These are phyloP conservation scores for Lasioglossum morio DNA, from an alignment of 2,888 invertebrate species.

Conservation along the genomic window DNA sequence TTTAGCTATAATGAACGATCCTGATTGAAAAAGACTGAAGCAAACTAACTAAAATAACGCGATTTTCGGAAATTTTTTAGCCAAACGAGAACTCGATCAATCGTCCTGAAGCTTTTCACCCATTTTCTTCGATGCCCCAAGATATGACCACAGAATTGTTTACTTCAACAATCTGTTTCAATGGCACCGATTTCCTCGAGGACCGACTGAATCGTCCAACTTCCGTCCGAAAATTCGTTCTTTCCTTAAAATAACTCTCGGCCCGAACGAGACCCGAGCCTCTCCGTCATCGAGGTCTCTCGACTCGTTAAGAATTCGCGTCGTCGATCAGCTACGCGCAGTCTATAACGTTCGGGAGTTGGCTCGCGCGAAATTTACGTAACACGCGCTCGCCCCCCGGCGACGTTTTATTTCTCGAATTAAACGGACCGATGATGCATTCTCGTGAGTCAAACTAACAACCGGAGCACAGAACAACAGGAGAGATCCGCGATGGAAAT, in stretches of 20 bases:
- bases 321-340: background rate
- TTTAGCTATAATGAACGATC: too few relatives aligned
- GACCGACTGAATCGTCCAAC: background rate
- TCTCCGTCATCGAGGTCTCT: constrained; percentile 40
- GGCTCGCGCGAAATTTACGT: constrained; percentile 57
- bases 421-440: constrained; percentile 22
- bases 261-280: background rate
- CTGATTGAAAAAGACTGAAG: too few relatives aligned
- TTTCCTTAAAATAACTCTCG: constrained; percentile 10
- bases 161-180: background rate
- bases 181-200: background rate
- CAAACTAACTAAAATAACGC: too few relatives aligned
- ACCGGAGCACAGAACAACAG: background rate
- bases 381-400: constrained; percentile 16
- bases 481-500: background rate
- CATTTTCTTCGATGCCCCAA: background rate
- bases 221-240: constrained; percentile 1
- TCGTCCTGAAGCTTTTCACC: too few relatives aligned
- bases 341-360: constrained; percentile 25
- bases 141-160: background rate
- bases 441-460: constrained; percentile 39
- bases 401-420: background rate
- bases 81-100: too few relatives aligned
- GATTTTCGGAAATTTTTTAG: too few relatives aligned
- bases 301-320: constrained; percentile 47